Evolutionary conservation across 2,888 invertebrate species (phyloP).

Genomic region (Capitulum mitella): DNA sequence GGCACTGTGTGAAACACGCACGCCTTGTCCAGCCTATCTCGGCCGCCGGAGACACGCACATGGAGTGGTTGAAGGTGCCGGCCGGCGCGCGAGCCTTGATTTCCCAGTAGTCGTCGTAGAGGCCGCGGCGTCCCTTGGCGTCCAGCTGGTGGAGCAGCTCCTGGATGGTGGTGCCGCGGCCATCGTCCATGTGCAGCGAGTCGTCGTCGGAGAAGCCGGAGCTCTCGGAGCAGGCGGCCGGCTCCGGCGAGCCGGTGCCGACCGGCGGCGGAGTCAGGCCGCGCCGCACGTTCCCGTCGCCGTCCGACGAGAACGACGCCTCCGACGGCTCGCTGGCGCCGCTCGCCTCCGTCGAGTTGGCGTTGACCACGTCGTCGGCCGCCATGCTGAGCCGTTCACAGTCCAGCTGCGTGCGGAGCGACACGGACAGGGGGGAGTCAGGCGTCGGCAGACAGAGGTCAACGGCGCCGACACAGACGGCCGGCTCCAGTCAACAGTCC

Average conservation of each 20-base stretch:
- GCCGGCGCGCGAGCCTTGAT: constrained; percentile 73
- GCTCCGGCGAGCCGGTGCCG: constrained; percentile 50
- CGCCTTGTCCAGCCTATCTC: too few relatives aligned
- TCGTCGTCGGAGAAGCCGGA: constrained; percentile 88
- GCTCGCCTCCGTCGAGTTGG: background rate
- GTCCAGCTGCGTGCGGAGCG: background rate
- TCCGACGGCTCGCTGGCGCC: constrained; percentile 16
- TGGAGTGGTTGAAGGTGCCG: constrained; percentile 81
- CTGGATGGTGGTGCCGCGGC: constrained; percentile 54
- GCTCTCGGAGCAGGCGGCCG: constrained; percentile 52
- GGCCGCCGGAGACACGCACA: constrained; percentile 49
- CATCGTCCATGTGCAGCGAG: constrained; percentile 40
- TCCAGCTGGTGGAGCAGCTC: constrained; percentile 70
- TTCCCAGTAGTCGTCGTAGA: constrained; percentile 79
- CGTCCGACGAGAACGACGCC: constrained; percentile 16
- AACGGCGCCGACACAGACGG: background rate
- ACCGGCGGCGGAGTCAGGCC: constrained; percentile 2
- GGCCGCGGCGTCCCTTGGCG: constrained; percentile 67
- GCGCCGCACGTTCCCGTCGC: background rate
- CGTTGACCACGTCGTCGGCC: constrained; percentile 17
- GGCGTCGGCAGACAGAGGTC: background rate
- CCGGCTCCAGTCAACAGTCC: too few relatives aligned
- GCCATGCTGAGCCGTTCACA: constrained; percentile 1
- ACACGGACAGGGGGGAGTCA: background rate
- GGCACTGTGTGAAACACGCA: too few relatives aligned